Conservation (phyloP, 23 tunicate species). For the Botrylloides violaceus region DNA sequence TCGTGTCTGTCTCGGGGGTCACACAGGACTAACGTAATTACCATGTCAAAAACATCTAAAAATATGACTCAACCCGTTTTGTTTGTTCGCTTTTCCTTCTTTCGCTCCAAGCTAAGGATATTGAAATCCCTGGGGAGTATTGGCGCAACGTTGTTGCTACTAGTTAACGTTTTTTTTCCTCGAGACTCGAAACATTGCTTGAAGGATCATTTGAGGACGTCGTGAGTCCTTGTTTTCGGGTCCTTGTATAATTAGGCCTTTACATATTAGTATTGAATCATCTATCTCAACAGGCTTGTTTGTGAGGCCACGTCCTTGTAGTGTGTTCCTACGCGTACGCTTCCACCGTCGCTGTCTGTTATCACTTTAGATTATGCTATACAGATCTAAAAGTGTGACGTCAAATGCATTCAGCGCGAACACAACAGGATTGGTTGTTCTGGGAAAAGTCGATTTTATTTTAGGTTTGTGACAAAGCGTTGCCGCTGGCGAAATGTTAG, state of each 20-base stretch:
- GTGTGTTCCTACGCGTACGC: too few species aligned
- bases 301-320: too few species aligned
- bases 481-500: not conserved
- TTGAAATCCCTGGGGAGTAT: not conserved
- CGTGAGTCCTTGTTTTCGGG: not conserved
- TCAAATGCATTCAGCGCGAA: not conserved
- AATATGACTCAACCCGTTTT: not conserved
- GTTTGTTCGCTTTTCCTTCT: not conserved
- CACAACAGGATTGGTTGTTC: not conserved
- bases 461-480: not conserved
- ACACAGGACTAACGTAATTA: not conserved
- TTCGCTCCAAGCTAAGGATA: not conserved
- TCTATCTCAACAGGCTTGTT: slow-evolving; percentile 1
- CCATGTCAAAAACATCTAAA: not conserved
- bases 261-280: not conserved
- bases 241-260: not conserved
- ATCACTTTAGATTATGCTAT: not conserved
- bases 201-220: not conserved
- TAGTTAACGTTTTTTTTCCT: not conserved
- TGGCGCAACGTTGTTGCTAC: not conserved
- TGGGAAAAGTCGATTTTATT: not conserved
- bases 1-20: not conserved
- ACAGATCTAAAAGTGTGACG: not conserved
- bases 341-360: too few species aligned
- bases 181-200: not conserved